Evolutionary conservation across 2,888 invertebrate genomes (phyloP).

Genomic region (Synergus umbraculus): DNA sequence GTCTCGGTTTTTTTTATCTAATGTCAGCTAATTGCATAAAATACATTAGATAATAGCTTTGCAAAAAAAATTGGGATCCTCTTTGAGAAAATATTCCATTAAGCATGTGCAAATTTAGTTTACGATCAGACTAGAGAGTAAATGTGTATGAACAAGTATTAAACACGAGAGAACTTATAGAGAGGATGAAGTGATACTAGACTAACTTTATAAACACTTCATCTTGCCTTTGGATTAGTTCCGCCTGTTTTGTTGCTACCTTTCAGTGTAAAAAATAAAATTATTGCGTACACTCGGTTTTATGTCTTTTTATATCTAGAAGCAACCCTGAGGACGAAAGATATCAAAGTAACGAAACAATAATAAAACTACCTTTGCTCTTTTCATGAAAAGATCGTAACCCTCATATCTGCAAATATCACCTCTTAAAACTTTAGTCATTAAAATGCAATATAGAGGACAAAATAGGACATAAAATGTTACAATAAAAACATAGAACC

Average conservation of each 20-base stretch:
- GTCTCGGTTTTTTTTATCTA: neutral
- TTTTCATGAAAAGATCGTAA: slow-evolving; percentile 11
- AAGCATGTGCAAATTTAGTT: neutral
- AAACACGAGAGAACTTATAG: neutral
- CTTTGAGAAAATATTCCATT: no score
- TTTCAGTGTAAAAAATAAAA: slow-evolving; percentile 18
- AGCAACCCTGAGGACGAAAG: neutral
- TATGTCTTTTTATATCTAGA: slow-evolving; percentile 14
- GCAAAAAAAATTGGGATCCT: no score
- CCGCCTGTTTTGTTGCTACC: neutral
- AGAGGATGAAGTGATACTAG: slow-evolving; percentile 1
- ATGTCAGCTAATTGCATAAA: neutral
- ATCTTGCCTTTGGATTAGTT: neutral
- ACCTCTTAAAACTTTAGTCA: neutral
- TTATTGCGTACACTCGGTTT: neutral
- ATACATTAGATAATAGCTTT: neutral
- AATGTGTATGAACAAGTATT: neutral
- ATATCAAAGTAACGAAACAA: slow-evolving; percentile 20
- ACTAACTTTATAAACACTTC: slow-evolving; percentile 25
- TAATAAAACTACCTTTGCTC: slow-evolving; percentile 22
- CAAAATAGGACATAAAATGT: neutral
- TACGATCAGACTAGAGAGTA: neutral
- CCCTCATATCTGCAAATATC: slow-evolving; percentile 19
- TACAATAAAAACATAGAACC: neutral
- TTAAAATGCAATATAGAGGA: slow-evolving; percentile 2